Conservation (phyloP, 2,113 vertebrate species). For the Siphamia tubifer region DNA sequence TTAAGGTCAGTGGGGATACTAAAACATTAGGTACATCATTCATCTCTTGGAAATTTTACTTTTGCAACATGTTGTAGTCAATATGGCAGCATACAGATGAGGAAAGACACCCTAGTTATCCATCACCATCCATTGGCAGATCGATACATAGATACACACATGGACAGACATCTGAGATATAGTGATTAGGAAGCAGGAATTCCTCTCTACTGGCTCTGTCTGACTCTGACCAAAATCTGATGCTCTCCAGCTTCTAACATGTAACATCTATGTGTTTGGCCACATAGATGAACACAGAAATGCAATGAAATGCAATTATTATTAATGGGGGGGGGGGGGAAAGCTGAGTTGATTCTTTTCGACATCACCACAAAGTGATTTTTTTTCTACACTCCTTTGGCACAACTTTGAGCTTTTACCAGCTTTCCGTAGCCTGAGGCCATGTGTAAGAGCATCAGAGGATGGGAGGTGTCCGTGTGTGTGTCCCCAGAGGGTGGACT, state of each 20-base stretch:
- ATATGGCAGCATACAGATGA: background rate
- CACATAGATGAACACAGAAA: background rate
- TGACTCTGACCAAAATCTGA: conserved; percentile 87
- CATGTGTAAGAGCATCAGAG: conserved; percentile 77
- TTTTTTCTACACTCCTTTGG: conserved; percentile 21
- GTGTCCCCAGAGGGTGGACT: conserved; percentile 99
- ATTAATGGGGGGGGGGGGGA: no score
- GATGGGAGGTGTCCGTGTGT: conserved; percentile 92
- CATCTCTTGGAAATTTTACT: no score
- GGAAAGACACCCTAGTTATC: background rate
- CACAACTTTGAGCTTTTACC: conserved; percentile 24
- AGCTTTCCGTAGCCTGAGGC: conserved; percentile 30
- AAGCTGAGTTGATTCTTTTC: background rate
- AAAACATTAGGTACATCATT: no score
- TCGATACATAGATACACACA: background rate
- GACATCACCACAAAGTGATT: background rate
- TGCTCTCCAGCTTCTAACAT: conserved; percentile 60
- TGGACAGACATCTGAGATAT: background rate
- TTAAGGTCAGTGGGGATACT: no score
- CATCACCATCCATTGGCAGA: background rate
- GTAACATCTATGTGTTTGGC: background rate
- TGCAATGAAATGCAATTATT: background rate
- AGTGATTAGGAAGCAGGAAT: conserved; percentile 31
- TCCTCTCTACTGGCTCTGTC: conserved; percentile 91
- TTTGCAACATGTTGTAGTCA: background rate